Conservation (phyloP, 2,113 vertebrate genomes). For the Spilogale gracilis region DNA sequence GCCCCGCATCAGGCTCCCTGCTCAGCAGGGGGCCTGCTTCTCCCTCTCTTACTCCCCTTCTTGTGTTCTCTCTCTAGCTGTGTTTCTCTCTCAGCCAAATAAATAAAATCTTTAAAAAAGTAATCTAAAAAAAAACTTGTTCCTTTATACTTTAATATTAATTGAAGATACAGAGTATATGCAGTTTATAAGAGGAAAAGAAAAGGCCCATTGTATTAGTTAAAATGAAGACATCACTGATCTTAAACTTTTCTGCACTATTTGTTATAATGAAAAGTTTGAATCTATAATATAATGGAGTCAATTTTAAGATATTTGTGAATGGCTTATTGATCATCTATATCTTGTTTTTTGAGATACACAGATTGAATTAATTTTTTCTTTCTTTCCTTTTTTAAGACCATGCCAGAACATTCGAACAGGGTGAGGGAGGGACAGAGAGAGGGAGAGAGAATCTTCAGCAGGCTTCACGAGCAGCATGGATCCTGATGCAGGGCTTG, state of each 20-base stretch:
- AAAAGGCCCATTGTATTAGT: not conserved
- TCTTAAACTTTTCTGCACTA: conserved; percentile 24
- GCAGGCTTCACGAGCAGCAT: not conserved
- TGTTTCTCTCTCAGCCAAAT: too few relatives aligned
- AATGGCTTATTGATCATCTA: not conserved
- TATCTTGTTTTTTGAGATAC: not conserved
- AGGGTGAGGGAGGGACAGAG: not conserved
- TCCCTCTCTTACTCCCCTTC: too few relatives aligned
- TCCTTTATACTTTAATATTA: not conserved
- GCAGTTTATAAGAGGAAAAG: not conserved
- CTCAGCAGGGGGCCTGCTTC: too few relatives aligned
- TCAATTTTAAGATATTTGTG: conserved; percentile 11
- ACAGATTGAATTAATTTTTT: conserved; percentile 9
- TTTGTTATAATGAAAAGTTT: conserved; percentile 25
- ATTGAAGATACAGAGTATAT: not conserved
- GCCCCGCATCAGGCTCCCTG: too few relatives aligned
- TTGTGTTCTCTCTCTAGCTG: too few relatives aligned
- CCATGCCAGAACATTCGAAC: not conserved
- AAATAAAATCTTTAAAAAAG: too few relatives aligned
- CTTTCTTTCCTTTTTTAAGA: not conserved
- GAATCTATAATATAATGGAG: not conserved
- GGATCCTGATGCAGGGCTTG: not conserved
- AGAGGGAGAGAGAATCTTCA: not conserved
- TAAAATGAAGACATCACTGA: not conserved
- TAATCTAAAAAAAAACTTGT: not conserved